A percentile compares a stretch with the other conserved stretches of the same genome.
phyloP scores from a whole-genome alignment of 2,888 invertebrate species.

The Calliopum simillimum region DNA sequence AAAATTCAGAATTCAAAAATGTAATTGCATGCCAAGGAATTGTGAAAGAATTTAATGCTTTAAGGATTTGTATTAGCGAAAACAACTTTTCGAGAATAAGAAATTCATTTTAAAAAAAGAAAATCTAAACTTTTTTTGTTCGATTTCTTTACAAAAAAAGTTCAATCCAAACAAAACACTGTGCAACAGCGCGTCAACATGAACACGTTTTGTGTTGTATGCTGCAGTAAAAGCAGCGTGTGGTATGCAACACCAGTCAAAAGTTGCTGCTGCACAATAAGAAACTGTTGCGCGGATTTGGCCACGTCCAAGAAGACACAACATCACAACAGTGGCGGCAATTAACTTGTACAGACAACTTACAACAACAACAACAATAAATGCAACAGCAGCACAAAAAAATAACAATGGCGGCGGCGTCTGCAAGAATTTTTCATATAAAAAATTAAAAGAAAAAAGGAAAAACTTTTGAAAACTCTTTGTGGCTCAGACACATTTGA shows the following conservation, averaged over 20 bases:
- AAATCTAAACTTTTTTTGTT: too few relatives aligned
- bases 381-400: not conserved
- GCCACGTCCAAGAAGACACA: not conserved
- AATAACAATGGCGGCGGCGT: not conserved
- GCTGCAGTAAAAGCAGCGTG: slow-evolving; percentile 14
- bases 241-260: slow-evolving; percentile 21
- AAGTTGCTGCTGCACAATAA: slow-evolving; percentile 3
- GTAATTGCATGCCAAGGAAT: too few relatives aligned
- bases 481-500: not conserved
- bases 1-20: too few relatives aligned
- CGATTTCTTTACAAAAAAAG: too few relatives aligned
- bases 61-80: too few relatives aligned
- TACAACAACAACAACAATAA: slow-evolving; percentile 21
- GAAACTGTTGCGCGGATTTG: slow-evolving; percentile 30
- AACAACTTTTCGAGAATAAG: too few relatives aligned
- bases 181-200: slow-evolving; percentile 6
- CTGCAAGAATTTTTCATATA: slow-evolving; percentile 5
- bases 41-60: too few relatives aligned
- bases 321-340: slow-evolving; percentile 16
- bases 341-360: slow-evolving; percentile 30
- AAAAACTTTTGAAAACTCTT: not conserved
- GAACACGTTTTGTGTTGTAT: slow-evolving; percentile 18
- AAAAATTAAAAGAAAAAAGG: too few relatives aligned
- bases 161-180: too few relatives aligned
- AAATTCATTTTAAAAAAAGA: too few relatives aligned